Evolutionary conservation across 1,140 invertebrate species (phyloP).

Genomic region (Chelonus insularis): DNA sequence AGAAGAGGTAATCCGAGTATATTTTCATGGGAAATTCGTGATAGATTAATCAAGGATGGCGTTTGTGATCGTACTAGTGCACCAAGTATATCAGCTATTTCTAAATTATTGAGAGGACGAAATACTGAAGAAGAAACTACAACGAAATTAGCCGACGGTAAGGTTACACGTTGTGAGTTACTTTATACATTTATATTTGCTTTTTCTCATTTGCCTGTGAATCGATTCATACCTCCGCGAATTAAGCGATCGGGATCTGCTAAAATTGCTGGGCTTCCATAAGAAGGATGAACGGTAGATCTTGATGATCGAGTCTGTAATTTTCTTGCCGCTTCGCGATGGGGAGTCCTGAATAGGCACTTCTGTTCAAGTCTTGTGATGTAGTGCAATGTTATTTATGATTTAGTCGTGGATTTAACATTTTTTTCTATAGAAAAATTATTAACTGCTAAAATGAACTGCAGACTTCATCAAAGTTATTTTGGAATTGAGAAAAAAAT

Average conservation of each 20-base stretch:
- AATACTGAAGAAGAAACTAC: conserved; percentile 65
- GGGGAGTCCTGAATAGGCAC: background rate
- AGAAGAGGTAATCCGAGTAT: conserved; percentile 86
- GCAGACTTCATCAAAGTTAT: background rate
- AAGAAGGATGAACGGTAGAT: conserved; percentile 31
- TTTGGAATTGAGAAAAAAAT: background rate
- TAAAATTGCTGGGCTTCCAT: conserved; percentile 46
- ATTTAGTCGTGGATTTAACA: background rate
- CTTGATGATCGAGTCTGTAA: conserved; percentile 45
- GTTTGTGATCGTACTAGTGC: conserved; percentile 79
- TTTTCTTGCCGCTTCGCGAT: conserved; percentile 45
- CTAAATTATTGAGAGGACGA: conserved; percentile 75
- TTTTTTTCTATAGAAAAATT: background rate
- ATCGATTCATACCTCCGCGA: conserved; percentile 27
- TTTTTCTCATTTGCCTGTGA: conserved; percentile 9
- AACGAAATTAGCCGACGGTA: conserved; percentile 54
- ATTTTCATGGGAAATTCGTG: conserved; percentile 90
- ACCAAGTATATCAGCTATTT: conserved; percentile 82
- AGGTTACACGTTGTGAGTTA: too few species aligned
- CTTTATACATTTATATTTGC: background rate
- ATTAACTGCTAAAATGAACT: background rate
- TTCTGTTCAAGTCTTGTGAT: background rate
- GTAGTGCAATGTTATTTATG: background rate
- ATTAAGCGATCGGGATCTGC: conserved; percentile 44
- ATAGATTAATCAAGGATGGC: conserved; percentile 79